Evolutionary conservation across 2,888 invertebrate species (phyloP).

Genomic region (Villa cingulata): DNA sequence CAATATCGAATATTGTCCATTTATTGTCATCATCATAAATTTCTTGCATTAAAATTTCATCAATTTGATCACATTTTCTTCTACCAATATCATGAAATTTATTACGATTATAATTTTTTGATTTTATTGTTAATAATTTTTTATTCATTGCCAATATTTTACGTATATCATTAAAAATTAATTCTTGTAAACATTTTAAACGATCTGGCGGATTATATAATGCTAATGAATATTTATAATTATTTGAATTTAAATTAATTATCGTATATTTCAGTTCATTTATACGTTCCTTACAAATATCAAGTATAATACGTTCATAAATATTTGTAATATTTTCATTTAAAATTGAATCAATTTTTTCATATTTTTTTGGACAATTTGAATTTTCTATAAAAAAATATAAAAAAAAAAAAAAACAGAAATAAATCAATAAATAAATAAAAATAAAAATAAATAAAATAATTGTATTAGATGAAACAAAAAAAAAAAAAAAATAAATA

Average conservation of each 20-base stretch:
- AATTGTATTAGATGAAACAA: neutral
- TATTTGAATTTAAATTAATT: slow-evolving; percentile 28
- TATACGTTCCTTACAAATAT: slow-evolving; percentile 47
- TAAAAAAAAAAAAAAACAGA: neutral
- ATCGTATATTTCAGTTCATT: slow-evolving; percentile 37
- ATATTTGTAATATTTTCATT: slow-evolving; percentile 34
- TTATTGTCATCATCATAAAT: slow-evolving; percentile 55
- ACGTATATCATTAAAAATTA: slow-evolving; percentile 40
- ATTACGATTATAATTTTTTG: neutral
- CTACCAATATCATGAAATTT: slow-evolving; percentile 39
- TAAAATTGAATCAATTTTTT: slow-evolving; percentile 17
- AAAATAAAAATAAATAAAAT: no score
- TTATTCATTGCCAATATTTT: slow-evolving; percentile 41
- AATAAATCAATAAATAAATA: no score
- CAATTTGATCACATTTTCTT: slow-evolving; percentile 54
- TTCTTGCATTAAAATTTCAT: slow-evolving; percentile 56
- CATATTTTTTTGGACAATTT: neutral
- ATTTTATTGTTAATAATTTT: slow-evolving; percentile 26
- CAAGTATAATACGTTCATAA: slow-evolving; percentile 46
- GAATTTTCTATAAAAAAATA: neutral
- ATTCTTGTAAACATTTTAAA: slow-evolving; percentile 37
- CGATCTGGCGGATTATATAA: slow-evolving; percentile 37
- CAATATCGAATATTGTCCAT: slow-evolving; percentile 60
- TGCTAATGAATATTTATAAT: slow-evolving; percentile 31
- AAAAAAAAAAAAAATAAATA: neutral